These are phyloP conservation scores for Platysternon megacephalum DNA, from an alignment of 2,113 vertebrate species.

Conservation along the genomic window DNA sequence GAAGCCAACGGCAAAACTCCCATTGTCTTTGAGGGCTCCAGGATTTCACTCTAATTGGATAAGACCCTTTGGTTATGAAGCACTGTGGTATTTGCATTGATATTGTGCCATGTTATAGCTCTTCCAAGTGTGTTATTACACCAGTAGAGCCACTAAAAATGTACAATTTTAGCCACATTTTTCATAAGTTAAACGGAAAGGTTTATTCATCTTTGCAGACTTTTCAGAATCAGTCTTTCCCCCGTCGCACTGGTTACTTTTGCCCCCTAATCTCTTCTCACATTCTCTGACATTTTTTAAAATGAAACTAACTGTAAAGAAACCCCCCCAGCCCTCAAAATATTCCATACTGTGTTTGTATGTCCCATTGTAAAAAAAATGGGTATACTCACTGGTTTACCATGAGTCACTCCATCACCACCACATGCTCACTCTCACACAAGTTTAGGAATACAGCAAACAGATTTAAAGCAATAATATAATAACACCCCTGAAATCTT, in stretches of 20 bases:
- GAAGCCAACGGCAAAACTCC: background rate
- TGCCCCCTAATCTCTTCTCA: background rate
- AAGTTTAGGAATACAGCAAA: background rate
- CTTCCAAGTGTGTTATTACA: background rate
- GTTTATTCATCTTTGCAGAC: background rate
- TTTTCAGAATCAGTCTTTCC: background rate
- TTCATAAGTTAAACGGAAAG: background rate
- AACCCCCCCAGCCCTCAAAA: background rate
- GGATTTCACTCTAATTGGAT: background rate
- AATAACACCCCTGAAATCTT: background rate
- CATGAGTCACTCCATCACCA: background rate
- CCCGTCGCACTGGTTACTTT: constrained; percentile 1
- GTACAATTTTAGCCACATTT: background rate
- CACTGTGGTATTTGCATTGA: background rate
- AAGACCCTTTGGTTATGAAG: background rate
- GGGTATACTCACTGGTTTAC: background rate
- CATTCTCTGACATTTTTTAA: background rate
- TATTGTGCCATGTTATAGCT: background rate
- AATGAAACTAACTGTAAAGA: background rate
- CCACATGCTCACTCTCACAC: background rate
- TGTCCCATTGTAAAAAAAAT: background rate
- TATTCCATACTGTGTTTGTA: background rate
- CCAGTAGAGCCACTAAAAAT: background rate
- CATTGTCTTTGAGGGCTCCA: background rate
- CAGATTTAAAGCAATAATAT: background rate